Conservation (phyloP, 2,797 vertebrate genomes). For the Parambassis ranga region DNA sequence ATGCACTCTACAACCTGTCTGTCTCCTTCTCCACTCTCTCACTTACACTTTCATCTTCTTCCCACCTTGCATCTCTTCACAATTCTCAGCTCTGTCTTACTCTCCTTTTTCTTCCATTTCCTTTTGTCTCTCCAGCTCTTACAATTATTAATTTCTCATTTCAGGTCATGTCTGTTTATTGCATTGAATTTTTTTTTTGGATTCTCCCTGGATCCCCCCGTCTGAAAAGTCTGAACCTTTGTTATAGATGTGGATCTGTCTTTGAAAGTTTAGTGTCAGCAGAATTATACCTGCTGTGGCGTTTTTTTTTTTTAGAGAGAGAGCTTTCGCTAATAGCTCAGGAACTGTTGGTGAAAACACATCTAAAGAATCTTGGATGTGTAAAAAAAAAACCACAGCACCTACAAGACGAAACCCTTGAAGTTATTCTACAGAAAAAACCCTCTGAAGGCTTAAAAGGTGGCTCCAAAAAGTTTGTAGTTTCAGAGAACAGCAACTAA, state of each 20-base stretch:
- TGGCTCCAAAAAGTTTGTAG: slow-evolving; percentile 9
- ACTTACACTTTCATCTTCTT: slow-evolving; percentile 35
- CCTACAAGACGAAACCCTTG: slow-evolving; percentile 20
- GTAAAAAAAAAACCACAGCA: slow-evolving; percentile 22
- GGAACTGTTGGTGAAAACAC: slow-evolving; percentile 13
- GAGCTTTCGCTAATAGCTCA: slow-evolving; percentile 10
- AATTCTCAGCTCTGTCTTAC: slow-evolving; percentile 11
- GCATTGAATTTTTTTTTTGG: background rate
- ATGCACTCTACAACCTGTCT: slow-evolving; percentile 17
- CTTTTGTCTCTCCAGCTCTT: background rate
- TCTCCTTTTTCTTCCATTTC: background rate
- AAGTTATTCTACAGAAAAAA: slow-evolving; percentile 12
- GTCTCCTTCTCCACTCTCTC: slow-evolving; percentile 1
- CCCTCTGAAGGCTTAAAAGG: slow-evolving; percentile 2
- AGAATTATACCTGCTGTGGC: slow-evolving; percentile 9
- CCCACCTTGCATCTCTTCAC: slow-evolving; percentile 23
- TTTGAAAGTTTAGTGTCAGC: slow-evolving; percentile 16
- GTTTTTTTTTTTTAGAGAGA: no score
- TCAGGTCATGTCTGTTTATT: background rate
- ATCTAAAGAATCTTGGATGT: slow-evolving; percentile 17
- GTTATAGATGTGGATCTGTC: background rate
- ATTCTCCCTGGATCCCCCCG: slow-evolving; percentile 10
- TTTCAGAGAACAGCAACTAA: slow-evolving; percentile 25
- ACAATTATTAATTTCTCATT: slow-evolving; percentile 6
- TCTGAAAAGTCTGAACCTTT: slow-evolving; percentile 10